A percentile compares a stretch with the other conserved stretches of the same genome.
Evolutionary conservation across 1,140 invertebrate genomes (phyloP).

Genomic region (Drosophila littoralis): DNA sequence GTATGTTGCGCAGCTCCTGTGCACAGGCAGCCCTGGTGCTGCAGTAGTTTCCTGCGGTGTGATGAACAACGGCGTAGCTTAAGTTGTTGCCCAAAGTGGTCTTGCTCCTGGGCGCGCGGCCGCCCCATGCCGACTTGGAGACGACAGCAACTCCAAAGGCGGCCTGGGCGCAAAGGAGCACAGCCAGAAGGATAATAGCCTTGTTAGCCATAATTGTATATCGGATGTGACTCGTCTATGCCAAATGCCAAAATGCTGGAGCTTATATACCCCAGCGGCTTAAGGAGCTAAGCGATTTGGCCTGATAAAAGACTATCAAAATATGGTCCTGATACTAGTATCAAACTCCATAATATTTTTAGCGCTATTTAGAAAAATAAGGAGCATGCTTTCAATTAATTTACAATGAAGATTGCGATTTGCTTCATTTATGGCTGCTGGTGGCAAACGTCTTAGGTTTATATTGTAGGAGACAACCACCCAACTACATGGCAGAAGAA

Average conservation of each 20-base stretch:
- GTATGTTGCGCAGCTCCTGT: conserved; percentile 85
- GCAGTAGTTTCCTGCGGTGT: conserved; percentile 86
- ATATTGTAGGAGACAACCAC: no score
- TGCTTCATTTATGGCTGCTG: conserved; percentile 11
- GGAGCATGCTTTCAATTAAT: conserved; percentile 2
- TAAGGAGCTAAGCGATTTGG: neutral
- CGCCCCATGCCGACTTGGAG: conserved; percentile 86
- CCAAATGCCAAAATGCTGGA: neutral
- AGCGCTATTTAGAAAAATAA: neutral
- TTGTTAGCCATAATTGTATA: conserved; percentile 33
- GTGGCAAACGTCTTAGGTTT: no score
- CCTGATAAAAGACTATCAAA: neutral
- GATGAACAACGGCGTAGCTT: conserved; percentile 90
- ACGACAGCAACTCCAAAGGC: conserved; percentile 80
- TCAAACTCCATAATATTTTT: no score
- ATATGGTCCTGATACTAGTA: neutral
- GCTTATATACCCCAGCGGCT: conserved; percentile 3
- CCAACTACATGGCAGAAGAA: no score
- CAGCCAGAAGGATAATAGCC: conserved; percentile 37
- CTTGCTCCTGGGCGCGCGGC: conserved; percentile 84
- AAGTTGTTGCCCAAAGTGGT: conserved; percentile 86
- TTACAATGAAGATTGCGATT: neutral
- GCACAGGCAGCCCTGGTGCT: conserved; percentile 85
- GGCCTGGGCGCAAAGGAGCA: conserved; percentile 51
- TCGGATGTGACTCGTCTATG: neutral